Evolutionary conservation across 1,140 invertebrate species (phyloP).

Genomic region (Scaptomyza hsui): DNA sequence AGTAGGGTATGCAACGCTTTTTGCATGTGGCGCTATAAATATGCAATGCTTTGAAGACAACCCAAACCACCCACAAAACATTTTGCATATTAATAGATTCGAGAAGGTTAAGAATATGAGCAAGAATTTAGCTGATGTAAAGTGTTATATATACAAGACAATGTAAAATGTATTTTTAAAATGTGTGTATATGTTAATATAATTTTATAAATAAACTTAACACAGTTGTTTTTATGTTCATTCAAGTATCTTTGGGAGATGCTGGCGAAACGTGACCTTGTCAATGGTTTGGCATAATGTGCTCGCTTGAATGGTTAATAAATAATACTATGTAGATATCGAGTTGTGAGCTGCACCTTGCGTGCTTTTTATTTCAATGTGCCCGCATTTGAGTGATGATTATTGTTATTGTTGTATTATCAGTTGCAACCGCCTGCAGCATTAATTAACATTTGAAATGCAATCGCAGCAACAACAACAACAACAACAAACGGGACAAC

Average conservation of each 20-base stretch:
- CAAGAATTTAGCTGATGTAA: neutral
- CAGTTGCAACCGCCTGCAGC: slow-evolving; percentile 41
- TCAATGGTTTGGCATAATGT: neutral
- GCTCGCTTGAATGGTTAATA: slow-evolving; percentile 4
- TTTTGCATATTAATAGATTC: no score
- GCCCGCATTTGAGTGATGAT: slow-evolving; percentile 28
- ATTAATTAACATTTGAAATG: slow-evolving; percentile 58
- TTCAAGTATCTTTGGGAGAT: slow-evolving; percentile 7
- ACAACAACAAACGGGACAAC: slow-evolving; percentile 15
- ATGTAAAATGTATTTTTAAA: neutral
- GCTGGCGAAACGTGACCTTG: slow-evolving; percentile 25
- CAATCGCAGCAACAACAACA: slow-evolving; percentile 49
- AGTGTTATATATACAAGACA: neutral
- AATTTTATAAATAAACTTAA: neutral
- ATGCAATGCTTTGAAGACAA: slow-evolving; percentile 15
- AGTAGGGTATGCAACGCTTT: slow-evolving; percentile 41
- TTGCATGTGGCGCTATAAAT: slow-evolving; percentile 8
- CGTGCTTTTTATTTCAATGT: slow-evolving; percentile 46
- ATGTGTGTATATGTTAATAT: neutral
- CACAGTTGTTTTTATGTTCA: slow-evolving; percentile 1
- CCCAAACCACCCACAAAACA: neutral
- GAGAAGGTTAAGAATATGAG: neutral
- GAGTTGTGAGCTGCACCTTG: slow-evolving; percentile 14
- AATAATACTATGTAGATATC: neutral
- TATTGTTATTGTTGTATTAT: slow-evolving; percentile 58